phyloP scores from a whole-genome alignment of 1,140 invertebrate species.

The Helicoverpa armigera region DNA sequence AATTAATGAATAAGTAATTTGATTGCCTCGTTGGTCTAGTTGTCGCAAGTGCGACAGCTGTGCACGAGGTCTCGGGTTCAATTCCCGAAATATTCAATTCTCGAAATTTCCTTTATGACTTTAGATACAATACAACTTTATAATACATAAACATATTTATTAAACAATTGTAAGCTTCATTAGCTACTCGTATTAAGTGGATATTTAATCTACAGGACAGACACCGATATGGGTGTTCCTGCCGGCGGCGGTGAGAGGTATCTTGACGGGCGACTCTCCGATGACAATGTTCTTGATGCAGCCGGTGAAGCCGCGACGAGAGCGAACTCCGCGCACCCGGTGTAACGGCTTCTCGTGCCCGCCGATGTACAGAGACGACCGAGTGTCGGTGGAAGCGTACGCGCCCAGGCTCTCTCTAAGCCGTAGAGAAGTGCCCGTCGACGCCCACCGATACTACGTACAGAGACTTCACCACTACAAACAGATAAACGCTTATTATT shows the following conservation, averaged over 20 bases:
- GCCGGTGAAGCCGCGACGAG: conserved; percentile 92
- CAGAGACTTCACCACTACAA: conserved; percentile 93
- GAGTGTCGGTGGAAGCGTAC: conserved; percentile 91
- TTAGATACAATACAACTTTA: no score
- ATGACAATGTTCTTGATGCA: conserved; percentile 93
- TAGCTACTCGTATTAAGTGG: not conserved
- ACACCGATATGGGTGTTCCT: conserved; percentile 90
- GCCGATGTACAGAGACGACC: conserved; percentile 95
- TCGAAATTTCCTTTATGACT: no score
- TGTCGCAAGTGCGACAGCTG: no score
- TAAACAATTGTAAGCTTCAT: no score
- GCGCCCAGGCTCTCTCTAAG: no score
- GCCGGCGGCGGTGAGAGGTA: conserved; percentile 88
- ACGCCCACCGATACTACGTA: conserved; percentile 94
- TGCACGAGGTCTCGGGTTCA: no score
- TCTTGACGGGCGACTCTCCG: conserved; percentile 87
- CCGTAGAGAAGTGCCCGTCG: conserved; percentile 90
- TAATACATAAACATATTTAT: no score
- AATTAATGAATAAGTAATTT: no score
- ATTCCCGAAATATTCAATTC: no score
- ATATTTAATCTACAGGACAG: conserved; percentile 90
- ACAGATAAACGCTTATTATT: not conserved
- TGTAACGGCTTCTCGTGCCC: conserved; percentile 89
- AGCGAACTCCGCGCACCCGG: conserved; percentile 86
- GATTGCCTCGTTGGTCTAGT: no score